Evolutionary conservation across 2,888 invertebrate genomes (phyloP), one percentile per base, ranked within the genome.

Genomic region (Sipunculus nudus): DNA sequence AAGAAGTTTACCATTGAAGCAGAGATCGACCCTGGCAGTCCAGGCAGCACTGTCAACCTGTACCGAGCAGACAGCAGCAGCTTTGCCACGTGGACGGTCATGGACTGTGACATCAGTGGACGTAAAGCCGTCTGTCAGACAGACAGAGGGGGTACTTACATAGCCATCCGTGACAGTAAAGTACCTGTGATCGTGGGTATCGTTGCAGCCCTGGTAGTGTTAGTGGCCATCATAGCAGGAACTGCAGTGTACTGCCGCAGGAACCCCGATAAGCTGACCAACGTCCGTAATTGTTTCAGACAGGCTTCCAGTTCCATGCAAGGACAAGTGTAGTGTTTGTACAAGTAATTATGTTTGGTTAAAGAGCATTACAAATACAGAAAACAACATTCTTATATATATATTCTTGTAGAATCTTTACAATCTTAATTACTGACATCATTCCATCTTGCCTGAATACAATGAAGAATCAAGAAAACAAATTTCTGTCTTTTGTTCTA

Each of bases 141-240:
- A 1, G 41, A 66, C 5, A 54, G 72, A 16, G 79, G 79, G 3
- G 80, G 81, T 21, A 74, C 77, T 2, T 81, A 73, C 63, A 76
- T 79, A 3, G 79, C 77, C 0, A 68, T 72, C 23, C 60, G 63
- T 13, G 59, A 72, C 23, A 63, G 58, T 28, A 52, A 53, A 26
- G 63, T 71, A 26, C 76, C 74, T 25, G 61, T 74, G 48, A 76
- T 79, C 0, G 79, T 78, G n/a, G n/a, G n/a, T 41, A 69, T 70
- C 1, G 63, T 78, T 3, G 68, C 41, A 8, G 68, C 73, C 4
- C 63, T 70, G 43, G 39, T 75, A 4, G 73, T 75, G 0, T 31
- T 78, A 10, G 65, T 64, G 0, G 50, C 76, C n/a, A 56, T 80
- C 4, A 63, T 76, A 1, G 63, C 69, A 3, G 78, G 74, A 4